These are phyloP conservation scores for Nylanderia fulva DNA, from an alignment of 1,140 invertebrate species.

Conservation along the genomic window DNA sequence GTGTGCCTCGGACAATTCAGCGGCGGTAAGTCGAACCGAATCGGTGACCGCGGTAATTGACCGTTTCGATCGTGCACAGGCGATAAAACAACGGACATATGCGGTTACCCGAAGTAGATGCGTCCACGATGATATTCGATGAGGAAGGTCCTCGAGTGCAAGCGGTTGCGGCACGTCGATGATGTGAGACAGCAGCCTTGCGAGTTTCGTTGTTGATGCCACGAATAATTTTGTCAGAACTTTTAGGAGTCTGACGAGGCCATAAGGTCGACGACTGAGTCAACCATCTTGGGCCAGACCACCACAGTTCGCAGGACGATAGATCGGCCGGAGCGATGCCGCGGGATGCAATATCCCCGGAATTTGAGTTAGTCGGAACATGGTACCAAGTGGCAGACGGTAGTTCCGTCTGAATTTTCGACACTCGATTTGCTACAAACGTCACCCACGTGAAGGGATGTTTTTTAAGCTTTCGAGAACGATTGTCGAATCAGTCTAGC, in stretches of 20 bases:
- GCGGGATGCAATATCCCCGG: too few species aligned
- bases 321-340: too few species aligned
- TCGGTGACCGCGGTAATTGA: not conserved
- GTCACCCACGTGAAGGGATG: not conserved
- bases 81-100: not conserved
- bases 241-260: too few species aligned
- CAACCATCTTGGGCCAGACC: not conserved
- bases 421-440: not conserved
- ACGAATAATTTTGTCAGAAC: too few species aligned
- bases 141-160: not conserved
- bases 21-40: not conserved
- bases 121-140: not conserved
- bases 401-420: not conserved
- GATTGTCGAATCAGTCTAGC: too few species aligned
- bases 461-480: too few species aligned
- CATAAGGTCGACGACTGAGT: too few species aligned
- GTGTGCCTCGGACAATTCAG: not conserved
- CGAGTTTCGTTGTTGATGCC: too few species aligned
- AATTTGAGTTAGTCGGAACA: not conserved
- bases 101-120: not conserved
- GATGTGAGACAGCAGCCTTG: too few species aligned
- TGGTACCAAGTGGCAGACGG: not conserved
- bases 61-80: not conserved
- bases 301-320: not conserved
- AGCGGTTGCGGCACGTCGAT: not conserved